Percentiles rank a stretch among this genome's conserved stretches.
phyloP scores from a whole-genome alignment of 2,113 vertebrate genomes.

The Osmerus eperlanus region DNA sequence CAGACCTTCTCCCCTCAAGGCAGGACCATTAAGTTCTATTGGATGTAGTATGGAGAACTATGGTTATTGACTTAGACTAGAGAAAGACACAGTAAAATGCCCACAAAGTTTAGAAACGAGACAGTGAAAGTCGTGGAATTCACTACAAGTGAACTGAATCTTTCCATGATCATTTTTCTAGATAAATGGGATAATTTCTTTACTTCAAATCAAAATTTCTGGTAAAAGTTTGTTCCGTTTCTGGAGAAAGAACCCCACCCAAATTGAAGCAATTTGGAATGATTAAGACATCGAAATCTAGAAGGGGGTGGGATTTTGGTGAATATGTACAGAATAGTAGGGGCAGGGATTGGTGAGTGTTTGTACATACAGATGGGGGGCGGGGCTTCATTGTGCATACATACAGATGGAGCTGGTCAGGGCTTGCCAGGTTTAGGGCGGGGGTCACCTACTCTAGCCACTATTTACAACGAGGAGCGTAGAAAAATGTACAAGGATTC shows the following conservation, averaged over 20 bases:
- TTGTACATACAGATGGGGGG: constrained; percentile 22
- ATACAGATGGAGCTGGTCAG: constrained; percentile 19
- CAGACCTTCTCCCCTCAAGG: too few species aligned
- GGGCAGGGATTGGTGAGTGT: background rate
- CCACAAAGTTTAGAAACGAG: background rate
- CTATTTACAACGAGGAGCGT: constrained; percentile 68
- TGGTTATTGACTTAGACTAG: background rate
- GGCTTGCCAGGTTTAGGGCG: constrained; percentile 15
- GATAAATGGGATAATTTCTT: background rate
- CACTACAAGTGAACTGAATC: too few species aligned
- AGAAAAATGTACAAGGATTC: constrained; percentile 71
- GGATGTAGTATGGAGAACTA: background rate
- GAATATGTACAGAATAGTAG: constrained; percentile 21
- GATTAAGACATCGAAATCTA: constrained; percentile 36
- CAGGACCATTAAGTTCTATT: background rate
- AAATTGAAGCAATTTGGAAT: constrained; percentile 27
- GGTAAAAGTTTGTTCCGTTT: background rate
- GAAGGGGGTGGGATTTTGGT: background rate
- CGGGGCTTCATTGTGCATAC: constrained; percentile 29
- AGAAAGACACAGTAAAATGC: background rate
- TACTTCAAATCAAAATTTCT: background rate
- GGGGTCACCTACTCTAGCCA: constrained; percentile 41
- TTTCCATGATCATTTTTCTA: too few species aligned
- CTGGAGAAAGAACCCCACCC: constrained; percentile 6
- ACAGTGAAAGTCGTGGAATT: too few species aligned